Percentiles rank a stretch among this genome's conserved stretches.
Evolutionary conservation across 2,113 vertebrate species (phyloP).

Genomic region (Dolichallabes microphthalmus): DNA sequence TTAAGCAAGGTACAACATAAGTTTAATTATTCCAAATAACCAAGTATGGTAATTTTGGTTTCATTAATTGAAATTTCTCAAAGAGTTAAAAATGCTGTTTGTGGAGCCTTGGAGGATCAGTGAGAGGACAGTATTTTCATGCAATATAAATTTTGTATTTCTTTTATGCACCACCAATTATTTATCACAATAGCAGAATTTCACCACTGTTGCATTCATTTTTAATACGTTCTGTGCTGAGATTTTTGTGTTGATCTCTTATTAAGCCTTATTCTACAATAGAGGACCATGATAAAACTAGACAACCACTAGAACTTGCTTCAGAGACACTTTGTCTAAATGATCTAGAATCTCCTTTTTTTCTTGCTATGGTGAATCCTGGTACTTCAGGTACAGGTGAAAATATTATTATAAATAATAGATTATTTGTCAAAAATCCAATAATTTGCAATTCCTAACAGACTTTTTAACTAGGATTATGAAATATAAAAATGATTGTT

Average conservation of each 20-base stretch:
- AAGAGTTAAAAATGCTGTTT: not conserved
- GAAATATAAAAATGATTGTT: not conserved
- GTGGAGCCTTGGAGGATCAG: not conserved
- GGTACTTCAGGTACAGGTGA: not conserved
- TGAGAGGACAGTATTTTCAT: not conserved
- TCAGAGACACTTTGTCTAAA: not conserved
- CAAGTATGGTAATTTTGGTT: not conserved
- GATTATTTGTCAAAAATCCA: not conserved
- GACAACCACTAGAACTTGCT: not conserved
- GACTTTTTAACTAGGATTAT: not conserved
- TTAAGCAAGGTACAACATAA: not conserved
- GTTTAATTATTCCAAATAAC: not conserved
- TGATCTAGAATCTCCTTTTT: not conserved
- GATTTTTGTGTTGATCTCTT: not conserved
- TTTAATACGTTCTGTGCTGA: not conserved
- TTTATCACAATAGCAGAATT: not conserved
- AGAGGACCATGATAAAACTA: not conserved
- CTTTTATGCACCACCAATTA: not conserved
- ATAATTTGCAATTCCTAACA: not conserved
- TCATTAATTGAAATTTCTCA: not conserved
- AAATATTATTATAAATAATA: not conserved
- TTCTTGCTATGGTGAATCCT: not conserved
- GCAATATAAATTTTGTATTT: not conserved
- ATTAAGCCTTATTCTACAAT: not conserved
- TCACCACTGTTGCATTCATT: not conserved